Conservation (phyloP, 2,113 vertebrate genomes). For the Coptodon rendalli region DNA sequence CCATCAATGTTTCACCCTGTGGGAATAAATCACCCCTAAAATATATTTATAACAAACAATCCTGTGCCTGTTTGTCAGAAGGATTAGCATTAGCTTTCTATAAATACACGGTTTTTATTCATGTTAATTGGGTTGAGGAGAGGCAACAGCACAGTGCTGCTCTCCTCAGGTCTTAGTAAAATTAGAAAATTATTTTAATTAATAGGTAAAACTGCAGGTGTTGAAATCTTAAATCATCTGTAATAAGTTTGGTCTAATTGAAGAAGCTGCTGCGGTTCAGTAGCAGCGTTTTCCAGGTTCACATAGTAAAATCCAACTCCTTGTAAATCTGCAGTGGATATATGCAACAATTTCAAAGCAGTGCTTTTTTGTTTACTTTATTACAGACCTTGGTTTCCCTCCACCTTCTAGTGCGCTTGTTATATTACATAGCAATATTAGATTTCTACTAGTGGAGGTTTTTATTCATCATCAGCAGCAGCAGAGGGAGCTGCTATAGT, state of each 20-base stretch:
- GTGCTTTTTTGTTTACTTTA: conserved; percentile 8
- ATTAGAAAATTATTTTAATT: conserved; percentile 23
- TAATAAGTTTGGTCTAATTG: neutral
- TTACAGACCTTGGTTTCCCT: neutral
- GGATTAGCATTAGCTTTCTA: conserved; percentile 56
- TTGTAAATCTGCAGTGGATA: neutral
- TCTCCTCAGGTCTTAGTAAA: neutral
- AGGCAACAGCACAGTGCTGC: neutral
- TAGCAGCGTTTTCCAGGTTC: neutral
- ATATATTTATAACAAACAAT: conserved; percentile 18
- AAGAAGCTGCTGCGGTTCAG: neutral
- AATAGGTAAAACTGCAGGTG: conserved; percentile 11
- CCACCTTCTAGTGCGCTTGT: neutral
- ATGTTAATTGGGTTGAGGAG: conserved; percentile 40
- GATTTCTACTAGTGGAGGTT: conserved; percentile 19
- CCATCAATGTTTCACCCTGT: neutral
- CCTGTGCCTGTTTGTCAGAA: conserved; percentile 3
- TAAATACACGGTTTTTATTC: conserved; percentile 41
- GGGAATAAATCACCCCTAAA: conserved; percentile 14
- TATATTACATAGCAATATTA: conserved; percentile 10
- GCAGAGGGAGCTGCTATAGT: conserved; percentile 65
- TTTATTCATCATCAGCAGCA: conserved; percentile 43
- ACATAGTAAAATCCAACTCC: neutral
- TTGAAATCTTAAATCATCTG: neutral
- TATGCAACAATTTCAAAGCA: neutral